Evolutionary conservation across 2,113 vertebrate species (phyloP), one percentile per base, ranked within the genome.

Genomic region (Tupaia chinensis): DNA sequence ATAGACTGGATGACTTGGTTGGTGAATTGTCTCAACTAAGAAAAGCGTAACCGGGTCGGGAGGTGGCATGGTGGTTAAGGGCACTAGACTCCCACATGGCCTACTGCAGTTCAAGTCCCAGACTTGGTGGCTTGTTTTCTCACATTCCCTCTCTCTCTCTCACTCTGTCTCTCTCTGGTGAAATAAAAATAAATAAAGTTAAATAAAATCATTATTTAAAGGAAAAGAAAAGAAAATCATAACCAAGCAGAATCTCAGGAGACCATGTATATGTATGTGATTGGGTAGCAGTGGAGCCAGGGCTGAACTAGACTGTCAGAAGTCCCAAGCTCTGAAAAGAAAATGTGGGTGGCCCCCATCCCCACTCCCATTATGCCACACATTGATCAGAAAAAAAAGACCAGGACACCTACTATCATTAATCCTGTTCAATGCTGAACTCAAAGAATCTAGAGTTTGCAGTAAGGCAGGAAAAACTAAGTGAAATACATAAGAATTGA

Each of bases 251-350:
- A 68, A 93, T 44, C 54, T 58, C 29, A 79, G 34, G 13, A 15
- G 89, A 79, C 86, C 56, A 11, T 54, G 6, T 19, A 23, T 13
- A n/a, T 22, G 17, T 60, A 7, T 65, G 22, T n/a, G 3, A 81
- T 11, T 53, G 61, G 27, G 8, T 22, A 10, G 60, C 72, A 34
- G 5, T 66, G 23, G 25, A 15, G 32, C 23, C 27, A 66, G 74
- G 20, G 9, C 16, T 78, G 32, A 83, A 79, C 20, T 25, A 77
- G 12, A 65, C 61, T 15, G 8, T 32, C 34, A 19, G 65, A 80
- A 92, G 61, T 29, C 4, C 34, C 54, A 77, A 96, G 9, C 29
- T 81, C 70, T 91, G 72, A 19, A 77, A 85, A 79, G 53, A 88
- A 5, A 5, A 25, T 2, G 4, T 3, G 27, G n/a, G 58, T 1